These are phyloP conservation scores for Oxycera nigricornis DNA, from an alignment of 2,888 invertebrate species.

Conservation along the genomic window DNA sequence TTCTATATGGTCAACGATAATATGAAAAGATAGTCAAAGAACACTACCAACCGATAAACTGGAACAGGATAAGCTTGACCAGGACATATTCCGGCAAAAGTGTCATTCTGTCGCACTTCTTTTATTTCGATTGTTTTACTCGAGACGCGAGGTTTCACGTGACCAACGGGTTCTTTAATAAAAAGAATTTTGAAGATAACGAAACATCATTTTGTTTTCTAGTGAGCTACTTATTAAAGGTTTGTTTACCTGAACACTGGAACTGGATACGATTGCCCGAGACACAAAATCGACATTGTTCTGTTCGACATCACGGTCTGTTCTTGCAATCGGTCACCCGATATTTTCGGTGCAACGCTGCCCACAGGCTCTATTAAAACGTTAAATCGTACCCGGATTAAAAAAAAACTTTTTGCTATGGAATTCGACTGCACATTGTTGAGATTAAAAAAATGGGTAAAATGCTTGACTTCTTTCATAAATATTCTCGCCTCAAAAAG, in stretches of 20 bases:
- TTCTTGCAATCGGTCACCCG: constrained; percentile 66
- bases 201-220: no score
- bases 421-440: no score
- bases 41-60: constrained; percentile 68
- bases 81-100: constrained; percentile 59
- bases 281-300: constrained; percentile 73
- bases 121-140: constrained; percentile 58
- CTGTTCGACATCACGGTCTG: constrained; percentile 60
- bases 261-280: constrained; percentile 77
- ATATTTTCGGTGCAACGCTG: constrained; percentile 71
- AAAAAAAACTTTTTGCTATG: no score
- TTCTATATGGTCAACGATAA: no score
- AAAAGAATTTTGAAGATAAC: neutral
- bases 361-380: constrained; percentile 76
- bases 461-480: no score
- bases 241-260: constrained; percentile 75
- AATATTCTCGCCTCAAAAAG: no score
- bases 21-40: neutral
- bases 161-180: constrained; percentile 57
- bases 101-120: constrained; percentile 51
- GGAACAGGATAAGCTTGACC: constrained; percentile 67
- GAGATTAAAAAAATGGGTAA: no score
- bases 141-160: constrained; percentile 58
- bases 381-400: no score
- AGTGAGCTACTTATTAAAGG: no score